A percentile compares a stretch with the other conserved stretches of the same genome.
Evolutionary conservation across 2,888 invertebrate genomes (phyloP).

Genomic region (Sepiola atlantica): DNA sequence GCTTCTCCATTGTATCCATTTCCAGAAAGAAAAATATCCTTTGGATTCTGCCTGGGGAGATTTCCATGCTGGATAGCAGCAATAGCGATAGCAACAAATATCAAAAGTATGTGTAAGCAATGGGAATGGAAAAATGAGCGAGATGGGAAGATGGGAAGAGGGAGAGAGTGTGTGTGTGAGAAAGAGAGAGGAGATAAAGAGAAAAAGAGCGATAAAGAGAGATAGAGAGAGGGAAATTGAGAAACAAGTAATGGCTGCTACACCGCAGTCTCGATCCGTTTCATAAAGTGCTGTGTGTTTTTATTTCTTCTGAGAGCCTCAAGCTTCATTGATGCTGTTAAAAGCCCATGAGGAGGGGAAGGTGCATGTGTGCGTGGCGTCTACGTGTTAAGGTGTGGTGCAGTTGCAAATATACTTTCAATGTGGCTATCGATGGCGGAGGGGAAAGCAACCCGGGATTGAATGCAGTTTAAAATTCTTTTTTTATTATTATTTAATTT

Average conservation of each 20-base stretch:
- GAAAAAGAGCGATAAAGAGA: not conserved
- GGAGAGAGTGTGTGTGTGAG: not conserved
- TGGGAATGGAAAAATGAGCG: no score
- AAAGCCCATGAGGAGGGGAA: not conserved
- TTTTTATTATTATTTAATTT: no score
- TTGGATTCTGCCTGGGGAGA: not conserved
- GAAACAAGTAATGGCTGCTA: not conserved
- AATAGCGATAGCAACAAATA: no score
- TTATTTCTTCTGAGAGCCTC: not conserved
- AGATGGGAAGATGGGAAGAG: no score
- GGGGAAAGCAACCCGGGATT: not conserved
- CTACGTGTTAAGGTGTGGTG: not conserved
- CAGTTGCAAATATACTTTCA: not conserved
- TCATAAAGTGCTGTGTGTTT: not conserved
- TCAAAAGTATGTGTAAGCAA: no score
- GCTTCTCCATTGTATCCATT: not conserved
- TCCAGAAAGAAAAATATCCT: not conserved
- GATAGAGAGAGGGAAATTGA: no score
- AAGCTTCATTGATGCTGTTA: not conserved
- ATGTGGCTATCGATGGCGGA: not conserved
- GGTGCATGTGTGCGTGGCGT: no score
- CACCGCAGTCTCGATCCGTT: not conserved
- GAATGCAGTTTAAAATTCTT: not conserved
- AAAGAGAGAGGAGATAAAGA: not conserved
- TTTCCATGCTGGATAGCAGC: not conserved